Conservation (phyloP, 2,113 vertebrate genomes). For the Terrapene triunguis region DNA sequence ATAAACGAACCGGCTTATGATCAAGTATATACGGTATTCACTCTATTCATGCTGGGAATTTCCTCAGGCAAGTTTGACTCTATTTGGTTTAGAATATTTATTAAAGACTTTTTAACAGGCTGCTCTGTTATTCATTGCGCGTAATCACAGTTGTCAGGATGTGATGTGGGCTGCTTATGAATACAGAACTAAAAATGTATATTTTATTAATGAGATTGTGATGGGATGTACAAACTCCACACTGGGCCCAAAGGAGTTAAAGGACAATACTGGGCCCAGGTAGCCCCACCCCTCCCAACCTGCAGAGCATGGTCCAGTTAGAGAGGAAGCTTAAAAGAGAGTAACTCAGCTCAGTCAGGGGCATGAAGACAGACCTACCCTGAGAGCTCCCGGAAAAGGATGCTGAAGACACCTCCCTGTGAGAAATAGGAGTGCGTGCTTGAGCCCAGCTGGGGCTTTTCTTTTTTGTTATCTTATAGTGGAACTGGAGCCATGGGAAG, state of each 20-base stretch:
- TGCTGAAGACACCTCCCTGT: not conserved
- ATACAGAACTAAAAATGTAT: not conserved
- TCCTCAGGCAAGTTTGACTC: constrained; percentile 45
- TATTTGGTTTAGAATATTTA: constrained; percentile 48
- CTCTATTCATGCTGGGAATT: not conserved
- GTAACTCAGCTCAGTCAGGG: not conserved
- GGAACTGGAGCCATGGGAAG: not conserved
- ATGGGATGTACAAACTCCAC: not conserved
- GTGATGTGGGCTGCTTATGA: constrained; percentile 1
- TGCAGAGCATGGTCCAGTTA: not conserved
- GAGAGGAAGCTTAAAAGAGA: not conserved
- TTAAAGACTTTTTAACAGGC: constrained; percentile 36
- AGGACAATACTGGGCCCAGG: not conserved
- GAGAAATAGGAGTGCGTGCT: not conserved
- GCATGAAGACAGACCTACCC: not conserved
- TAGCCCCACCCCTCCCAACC: not conserved
- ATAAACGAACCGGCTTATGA: no score
- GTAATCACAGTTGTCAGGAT: constrained; percentile 56
- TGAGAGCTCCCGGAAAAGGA: not conserved
- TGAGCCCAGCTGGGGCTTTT: not conserved
- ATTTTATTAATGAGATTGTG: not conserved
- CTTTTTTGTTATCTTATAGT: not conserved
- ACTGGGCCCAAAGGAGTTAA: not conserved
- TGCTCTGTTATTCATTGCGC: constrained; percentile 43
- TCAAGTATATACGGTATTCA: not conserved